phyloP scores from a whole-genome alignment of 1,140 invertebrate species.

The Penaeus japonicus region DNA sequence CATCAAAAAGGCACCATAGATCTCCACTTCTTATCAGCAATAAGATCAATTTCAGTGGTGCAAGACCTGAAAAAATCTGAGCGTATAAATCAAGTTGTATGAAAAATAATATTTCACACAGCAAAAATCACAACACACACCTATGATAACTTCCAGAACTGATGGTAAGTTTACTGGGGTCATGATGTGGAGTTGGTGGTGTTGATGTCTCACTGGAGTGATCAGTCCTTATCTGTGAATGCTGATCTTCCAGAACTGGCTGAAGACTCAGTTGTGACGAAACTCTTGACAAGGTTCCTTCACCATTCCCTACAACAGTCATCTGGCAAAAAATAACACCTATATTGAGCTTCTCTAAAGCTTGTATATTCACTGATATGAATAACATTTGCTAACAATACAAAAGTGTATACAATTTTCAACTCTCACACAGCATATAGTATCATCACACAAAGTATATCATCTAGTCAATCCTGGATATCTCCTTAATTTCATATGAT shows the following conservation, averaged over 20 bases:
- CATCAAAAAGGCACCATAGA: no score
- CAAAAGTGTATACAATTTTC: no score
- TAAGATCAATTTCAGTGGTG: no score
- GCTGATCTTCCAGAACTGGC: slow-evolving; percentile 30
- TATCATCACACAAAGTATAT: no score
- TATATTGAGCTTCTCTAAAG: not conserved
- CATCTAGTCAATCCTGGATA: no score
- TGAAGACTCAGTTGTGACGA: slow-evolving; percentile 38
- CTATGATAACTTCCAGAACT: not conserved
- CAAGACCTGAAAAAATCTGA: no score
- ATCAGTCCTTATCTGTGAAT: not conserved
- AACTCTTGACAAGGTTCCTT: slow-evolving; percentile 34
- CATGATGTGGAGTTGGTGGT: slow-evolving; percentile 39
- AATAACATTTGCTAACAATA: not conserved
- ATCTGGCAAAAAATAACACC: not conserved
- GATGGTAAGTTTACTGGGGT: not conserved
- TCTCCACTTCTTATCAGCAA: no score
- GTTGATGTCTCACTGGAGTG: slow-evolving; percentile 28
- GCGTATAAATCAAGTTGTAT: no score
- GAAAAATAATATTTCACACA: no score
- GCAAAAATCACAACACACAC: not conserved
- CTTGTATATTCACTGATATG: not conserved
- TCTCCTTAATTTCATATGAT: no score
- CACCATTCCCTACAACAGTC: slow-evolving; percentile 37
- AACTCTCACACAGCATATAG: not conserved